Conservation (phyloP, 2,888 invertebrate species). For the Calephelis perditalis region DNA sequence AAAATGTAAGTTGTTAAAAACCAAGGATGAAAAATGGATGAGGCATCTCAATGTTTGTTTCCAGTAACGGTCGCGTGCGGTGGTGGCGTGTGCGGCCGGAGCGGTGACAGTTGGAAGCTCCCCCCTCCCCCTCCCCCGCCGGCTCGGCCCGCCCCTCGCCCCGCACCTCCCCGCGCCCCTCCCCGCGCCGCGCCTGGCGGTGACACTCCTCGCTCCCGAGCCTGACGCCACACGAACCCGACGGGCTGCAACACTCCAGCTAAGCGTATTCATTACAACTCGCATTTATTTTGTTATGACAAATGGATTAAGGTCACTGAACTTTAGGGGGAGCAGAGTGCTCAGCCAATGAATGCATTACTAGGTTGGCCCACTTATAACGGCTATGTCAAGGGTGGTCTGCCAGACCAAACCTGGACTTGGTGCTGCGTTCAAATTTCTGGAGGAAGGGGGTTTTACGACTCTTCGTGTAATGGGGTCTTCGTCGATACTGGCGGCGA, state of each 20-base stretch:
- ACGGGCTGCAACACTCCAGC: background rate
- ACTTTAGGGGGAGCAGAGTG: no score
- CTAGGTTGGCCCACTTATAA: no score
- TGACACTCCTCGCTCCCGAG: conserved; percentile 30
- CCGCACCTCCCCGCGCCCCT: conserved; percentile 24
- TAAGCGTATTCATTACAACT: no score
- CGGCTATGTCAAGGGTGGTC: no score
- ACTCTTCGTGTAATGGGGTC: no score
- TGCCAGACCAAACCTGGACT: no score
- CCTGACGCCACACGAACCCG: background rate
- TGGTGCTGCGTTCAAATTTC: no score
- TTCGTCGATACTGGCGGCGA: no score
- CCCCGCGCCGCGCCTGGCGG: conserved; percentile 37
- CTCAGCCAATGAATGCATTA: no score
- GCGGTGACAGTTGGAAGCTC: conserved; percentile 48
- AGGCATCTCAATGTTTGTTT: background rate
- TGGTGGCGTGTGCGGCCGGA: conserved; percentile 53
- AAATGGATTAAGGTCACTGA: no score
- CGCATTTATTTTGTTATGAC: no score
- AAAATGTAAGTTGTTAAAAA: background rate
- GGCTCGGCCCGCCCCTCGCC: conserved; percentile 28
- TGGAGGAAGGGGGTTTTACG: no score
- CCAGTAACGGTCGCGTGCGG: conserved; percentile 60
- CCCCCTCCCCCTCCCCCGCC: conserved; percentile 29
- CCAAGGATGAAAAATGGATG: background rate